phyloP scores from a whole-genome alignment of 1,140 invertebrate genomes.

The honey bee (Apis mellifera) region Amel_HAv3.1 CM009939.2:5107001-5107500 shows the following conservation, averaged over 20 bases:
- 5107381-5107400: neutral
- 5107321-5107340: conserved; percentile 1
- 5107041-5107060: too few species aligned
- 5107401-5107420: neutral
- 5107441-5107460: too few species aligned
- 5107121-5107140: neutral
- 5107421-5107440: too few species aligned
- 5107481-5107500: too few species aligned
- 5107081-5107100: neutral
- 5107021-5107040: too few species aligned
- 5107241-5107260: conserved; percentile 57
- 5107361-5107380: neutral
- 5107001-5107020: too few species aligned
- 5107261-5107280: conserved; percentile 60
- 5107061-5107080: too few species aligned
- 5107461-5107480: too few species aligned
- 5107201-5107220: neutral
- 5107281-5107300: conserved; percentile 65
- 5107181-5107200: conserved; percentile 26
- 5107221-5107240: conserved; percentile 1
- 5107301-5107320: conserved; percentile 53
- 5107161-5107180: conserved; percentile 41
- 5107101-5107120: neutral
- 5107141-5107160: neutral
- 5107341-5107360: conserved; percentile 43